Evolutionary conservation across 1,140 invertebrate species (phyloP).

Genomic region (Leptopilina clavipes): DNA sequence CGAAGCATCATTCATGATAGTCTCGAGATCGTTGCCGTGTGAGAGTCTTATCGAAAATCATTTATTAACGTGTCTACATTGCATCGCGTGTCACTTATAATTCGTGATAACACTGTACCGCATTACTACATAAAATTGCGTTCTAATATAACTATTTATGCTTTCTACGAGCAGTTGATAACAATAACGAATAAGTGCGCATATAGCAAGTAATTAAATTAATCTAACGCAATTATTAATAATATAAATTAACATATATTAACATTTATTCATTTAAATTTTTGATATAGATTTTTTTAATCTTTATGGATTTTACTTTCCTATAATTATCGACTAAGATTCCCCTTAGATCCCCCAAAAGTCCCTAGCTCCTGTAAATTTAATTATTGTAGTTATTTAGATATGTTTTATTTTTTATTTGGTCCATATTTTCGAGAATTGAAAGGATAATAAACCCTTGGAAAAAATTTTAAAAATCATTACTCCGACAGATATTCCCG

Average conservation of each 20-base stretch:
- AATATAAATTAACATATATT: background rate
- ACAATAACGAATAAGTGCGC: constrained; percentile 7
- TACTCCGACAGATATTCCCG: too few relatives aligned
- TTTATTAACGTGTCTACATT: constrained; percentile 22
- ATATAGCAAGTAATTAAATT: background rate
- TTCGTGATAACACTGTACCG: background rate
- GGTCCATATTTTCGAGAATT: too few relatives aligned
- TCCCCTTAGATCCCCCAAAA: too few relatives aligned
- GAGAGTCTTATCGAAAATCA: constrained; percentile 25
- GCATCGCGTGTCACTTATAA: constrained; percentile 22
- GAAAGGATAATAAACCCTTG: too few relatives aligned
- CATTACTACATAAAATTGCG: constrained; percentile 27
- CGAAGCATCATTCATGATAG: constrained; percentile 20
- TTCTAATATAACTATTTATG: constrained; percentile 15
- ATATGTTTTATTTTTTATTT: background rate
- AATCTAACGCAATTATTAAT: background rate
- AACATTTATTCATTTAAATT: too few relatives aligned
- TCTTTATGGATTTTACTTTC: too few relatives aligned
- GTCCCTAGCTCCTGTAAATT: too few relatives aligned
- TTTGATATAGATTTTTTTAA: too few relatives aligned
- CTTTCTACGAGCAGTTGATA: constrained; percentile 15
- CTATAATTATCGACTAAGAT: too few relatives aligned
- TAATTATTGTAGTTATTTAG: too few relatives aligned
- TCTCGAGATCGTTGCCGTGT: too few relatives aligned
- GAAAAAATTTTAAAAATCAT: too few relatives aligned